Base-by-base conservation (phyloP, 1,140 invertebrate species). In the Globodera rostochiensis region DNA sequence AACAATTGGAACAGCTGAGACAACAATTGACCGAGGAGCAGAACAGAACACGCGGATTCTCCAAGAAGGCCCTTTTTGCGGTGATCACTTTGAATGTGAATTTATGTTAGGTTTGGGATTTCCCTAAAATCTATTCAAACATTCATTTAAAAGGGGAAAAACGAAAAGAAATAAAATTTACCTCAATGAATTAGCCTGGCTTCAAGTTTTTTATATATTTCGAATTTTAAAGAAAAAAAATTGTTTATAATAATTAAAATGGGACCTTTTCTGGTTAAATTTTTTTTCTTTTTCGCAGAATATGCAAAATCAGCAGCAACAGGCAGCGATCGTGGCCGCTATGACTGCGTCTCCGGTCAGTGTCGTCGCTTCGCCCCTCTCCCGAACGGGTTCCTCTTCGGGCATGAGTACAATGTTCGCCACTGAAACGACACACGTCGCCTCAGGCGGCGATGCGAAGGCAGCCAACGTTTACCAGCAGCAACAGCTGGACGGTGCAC, bases 51-150 rank as follows among this genome's bases (percentile, higher is more conserved):
- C 25, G 80, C 36, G 81, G 73, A 47, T 82, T 82, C 80, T 82
- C 81, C n/a, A 82, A 82, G 50, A 82, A 82, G 69, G 81, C 81
- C 13, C 70, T 82, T 50, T 81, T 82, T 69, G 81, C 81, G 81
- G 81, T 82, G 53, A 78, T 77, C 19, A 64, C 73, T 73, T 77
- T 80, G 49, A 77, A 67, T 67, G 73, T 80, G 73, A 80, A 80
- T 70, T 25, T 45, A 25, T 75, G 21, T 25, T 79, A 19, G 57
- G 57, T 5, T 64, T 9, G 11, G 57, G 13, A 6, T 64, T 64
- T 64, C 71, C 13, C 36, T 15, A 73, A 73, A 15, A 73, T 36
- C 36, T 36, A 47, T 73, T 46, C 1, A 21, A 13, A 21, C 73
- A 73, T 15, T 73, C 45, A 15, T 70, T 13, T 13, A 73, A 70